A percentile compares a stretch with the other conserved stretches of the same genome.
phyloP scores from a whole-genome alignment of 2,113 vertebrate genomes.

The Pelodiscus sinensis region DNA sequence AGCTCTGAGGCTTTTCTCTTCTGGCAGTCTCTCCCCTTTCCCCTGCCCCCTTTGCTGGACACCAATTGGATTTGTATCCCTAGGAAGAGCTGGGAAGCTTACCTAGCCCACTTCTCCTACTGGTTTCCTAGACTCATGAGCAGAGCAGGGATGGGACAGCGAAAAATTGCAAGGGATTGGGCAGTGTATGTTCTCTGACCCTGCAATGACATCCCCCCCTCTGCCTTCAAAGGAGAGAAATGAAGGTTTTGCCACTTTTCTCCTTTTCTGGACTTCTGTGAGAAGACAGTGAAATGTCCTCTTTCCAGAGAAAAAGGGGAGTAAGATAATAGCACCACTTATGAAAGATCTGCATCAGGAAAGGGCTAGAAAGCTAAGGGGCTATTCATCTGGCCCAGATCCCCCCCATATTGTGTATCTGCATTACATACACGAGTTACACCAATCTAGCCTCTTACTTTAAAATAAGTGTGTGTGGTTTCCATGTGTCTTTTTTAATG shows the following conservation, averaged over 20 bases:
- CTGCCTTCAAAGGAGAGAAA: neutral
- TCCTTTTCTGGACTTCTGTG: constrained; percentile 14
- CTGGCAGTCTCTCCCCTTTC: neutral
- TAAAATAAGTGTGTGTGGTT: neutral
- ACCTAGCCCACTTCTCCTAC: neutral
- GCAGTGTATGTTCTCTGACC: neutral
- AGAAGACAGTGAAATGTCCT: neutral
- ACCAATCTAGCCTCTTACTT: neutral
- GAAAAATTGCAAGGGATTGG: neutral
- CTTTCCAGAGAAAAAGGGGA: neutral
- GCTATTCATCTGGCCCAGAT: neutral
- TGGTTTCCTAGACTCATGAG: neutral
- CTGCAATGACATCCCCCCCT: neutral
- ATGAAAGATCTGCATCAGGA: neutral
- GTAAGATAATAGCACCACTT: neutral
- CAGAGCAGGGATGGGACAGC: neutral
- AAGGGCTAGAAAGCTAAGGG: neutral
- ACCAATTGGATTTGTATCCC: neutral
- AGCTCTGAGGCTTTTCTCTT: neutral
- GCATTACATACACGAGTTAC: neutral
- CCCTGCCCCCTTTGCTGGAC: neutral
- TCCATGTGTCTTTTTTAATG: neutral
- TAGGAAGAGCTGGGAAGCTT: neutral
- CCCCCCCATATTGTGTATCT: neutral
- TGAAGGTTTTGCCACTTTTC: neutral